phyloP scores from a whole-genome alignment of 2,113 vertebrate species.

The Gavia stellata region DNA sequence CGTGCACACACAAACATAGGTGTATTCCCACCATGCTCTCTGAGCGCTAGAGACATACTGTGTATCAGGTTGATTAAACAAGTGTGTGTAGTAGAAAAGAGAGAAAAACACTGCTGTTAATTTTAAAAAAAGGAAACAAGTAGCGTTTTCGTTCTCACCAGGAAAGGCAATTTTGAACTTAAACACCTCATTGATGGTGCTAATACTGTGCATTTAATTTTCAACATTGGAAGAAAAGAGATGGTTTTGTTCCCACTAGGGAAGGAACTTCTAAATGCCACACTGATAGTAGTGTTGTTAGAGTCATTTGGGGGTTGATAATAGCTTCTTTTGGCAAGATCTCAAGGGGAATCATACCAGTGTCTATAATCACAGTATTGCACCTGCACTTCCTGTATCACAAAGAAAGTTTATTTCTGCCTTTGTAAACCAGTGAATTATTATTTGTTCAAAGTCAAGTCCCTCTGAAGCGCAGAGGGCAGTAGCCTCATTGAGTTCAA shows the following conservation, averaged over 20 bases:
- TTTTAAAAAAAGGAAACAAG: conserved; percentile 62
- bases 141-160: conserved; percentile 65
- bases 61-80: background rate
- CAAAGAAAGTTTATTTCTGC: conserved; percentile 38
- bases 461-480: conserved; percentile 15
- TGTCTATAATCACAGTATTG: background rate
- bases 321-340: conserved; percentile 58
- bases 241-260: conserved; percentile 52
- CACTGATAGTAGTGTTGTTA: conserved; percentile 28
- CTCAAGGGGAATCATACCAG: conserved; percentile 28
- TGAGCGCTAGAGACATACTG: background rate
- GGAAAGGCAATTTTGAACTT: conserved; percentile 70
- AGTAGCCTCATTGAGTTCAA: conserved; percentile 22
- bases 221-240: conserved; percentile 58
- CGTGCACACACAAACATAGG: background rate
- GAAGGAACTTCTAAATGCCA: conserved; percentile 64
- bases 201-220: conserved; percentile 70
- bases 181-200: conserved; percentile 62
- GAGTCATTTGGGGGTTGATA: conserved; percentile 40
- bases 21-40: background rate
- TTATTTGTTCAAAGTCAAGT: conserved; percentile 47
- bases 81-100: background rate
- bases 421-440: conserved; percentile 21
- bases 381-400: background rate
- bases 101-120: conserved; percentile 15